Percentiles rank a stretch among this genome's conserved stretches.
Evolutionary conservation across 2,888 invertebrate genomes (phyloP).

Genomic region (Trissolcus brochymenae): DNA sequence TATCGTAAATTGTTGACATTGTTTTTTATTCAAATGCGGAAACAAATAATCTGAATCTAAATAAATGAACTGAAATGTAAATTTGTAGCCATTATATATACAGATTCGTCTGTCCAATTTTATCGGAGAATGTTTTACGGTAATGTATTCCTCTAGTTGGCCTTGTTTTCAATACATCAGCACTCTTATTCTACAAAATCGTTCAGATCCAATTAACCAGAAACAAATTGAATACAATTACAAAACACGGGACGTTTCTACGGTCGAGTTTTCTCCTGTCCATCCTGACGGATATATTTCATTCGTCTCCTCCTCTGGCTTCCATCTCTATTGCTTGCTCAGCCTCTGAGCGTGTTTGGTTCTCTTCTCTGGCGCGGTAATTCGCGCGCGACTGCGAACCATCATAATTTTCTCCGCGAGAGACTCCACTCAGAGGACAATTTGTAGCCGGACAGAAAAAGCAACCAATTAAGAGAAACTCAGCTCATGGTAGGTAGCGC

Average conservation of each 20-base stretch:
- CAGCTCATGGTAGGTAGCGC: conserved; percentile 56
- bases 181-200: conserved; percentile 26
- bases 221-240: conserved; percentile 51
- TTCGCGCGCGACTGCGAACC: conserved; percentile 50
- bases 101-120: too few species aligned
- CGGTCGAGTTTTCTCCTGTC: conserved; percentile 41
- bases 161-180: background rate
- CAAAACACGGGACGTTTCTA: conserved; percentile 37
- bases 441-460: conserved; percentile 71
- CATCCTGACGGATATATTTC: conserved; percentile 43
- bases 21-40: too few species aligned
- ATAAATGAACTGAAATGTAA: too few species aligned
- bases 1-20: too few species aligned
- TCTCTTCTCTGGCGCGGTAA: conserved; percentile 60
- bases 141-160: background rate
- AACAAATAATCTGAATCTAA: too few species aligned
- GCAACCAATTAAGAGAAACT: conserved; percentile 73
- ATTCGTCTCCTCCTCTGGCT: conserved; percentile 25
- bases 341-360: conserved; percentile 32
- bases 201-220: conserved; percentile 38
- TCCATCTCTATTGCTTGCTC: conserved; percentile 5
- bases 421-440: conserved; percentile 68
- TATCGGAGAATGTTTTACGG: background rate
- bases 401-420: conserved; percentile 63
- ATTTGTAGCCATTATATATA: too few species aligned